Conservation (phyloP, 2,797 vertebrate species). For the Pempheris klunzingeri region DNA sequence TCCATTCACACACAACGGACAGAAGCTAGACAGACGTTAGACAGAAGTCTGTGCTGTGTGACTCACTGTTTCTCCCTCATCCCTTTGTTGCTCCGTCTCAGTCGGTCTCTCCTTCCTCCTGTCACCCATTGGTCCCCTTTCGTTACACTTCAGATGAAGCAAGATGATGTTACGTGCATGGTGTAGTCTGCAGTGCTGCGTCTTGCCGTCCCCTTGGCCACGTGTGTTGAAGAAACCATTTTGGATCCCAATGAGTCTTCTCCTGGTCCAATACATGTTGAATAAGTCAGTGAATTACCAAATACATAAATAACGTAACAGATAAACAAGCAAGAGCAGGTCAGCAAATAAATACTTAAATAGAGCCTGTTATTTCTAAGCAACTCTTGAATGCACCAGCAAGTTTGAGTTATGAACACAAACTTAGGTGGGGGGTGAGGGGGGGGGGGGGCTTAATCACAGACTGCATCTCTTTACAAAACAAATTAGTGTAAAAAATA, state of each 20-base stretch:
- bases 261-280: not conserved
- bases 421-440: not conserved
- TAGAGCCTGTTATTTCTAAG: not conserved
- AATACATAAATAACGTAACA: not conserved
- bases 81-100: slow-evolving; percentile 3
- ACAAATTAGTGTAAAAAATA: not conserved
- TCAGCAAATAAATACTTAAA: not conserved
- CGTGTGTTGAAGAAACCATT: not conserved
- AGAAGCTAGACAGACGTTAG: slow-evolving; percentile 9
- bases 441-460: no score
- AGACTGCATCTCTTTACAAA: not conserved
- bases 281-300: no score
- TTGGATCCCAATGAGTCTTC: not conserved
- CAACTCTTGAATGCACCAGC: not conserved
- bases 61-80: slow-evolving; percentile 11
- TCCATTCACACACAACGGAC: slow-evolving; percentile 11
- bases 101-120: slow-evolving; percentile 2
- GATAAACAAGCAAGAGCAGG: not conserved
- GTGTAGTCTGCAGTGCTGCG: not conserved
- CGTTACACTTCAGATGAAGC: not conserved
- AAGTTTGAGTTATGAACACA: not conserved
- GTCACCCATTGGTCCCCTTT: not conserved
- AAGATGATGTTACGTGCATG: not conserved
- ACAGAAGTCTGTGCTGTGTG: slow-evolving; percentile 6
- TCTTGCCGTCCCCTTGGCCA: not conserved